A percentile compares a stretch with the other conserved stretches of the same genome.
Conservation (phyloP, 2,888 invertebrate species). For the Tipula vernalis region DNA sequence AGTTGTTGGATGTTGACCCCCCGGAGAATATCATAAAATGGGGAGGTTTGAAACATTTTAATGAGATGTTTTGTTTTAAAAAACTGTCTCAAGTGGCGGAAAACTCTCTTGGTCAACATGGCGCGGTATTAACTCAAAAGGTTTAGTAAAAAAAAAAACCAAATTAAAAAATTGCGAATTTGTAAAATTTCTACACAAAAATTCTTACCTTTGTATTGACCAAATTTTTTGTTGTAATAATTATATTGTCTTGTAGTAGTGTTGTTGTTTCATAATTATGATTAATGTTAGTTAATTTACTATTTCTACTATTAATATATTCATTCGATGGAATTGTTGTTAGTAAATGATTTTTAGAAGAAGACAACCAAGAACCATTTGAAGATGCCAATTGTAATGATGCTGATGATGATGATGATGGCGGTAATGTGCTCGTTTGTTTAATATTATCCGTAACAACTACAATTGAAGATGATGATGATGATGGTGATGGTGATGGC, state of each 20-base stretch:
- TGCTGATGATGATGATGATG: background rate
- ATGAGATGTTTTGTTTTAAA: too few relatives aligned
- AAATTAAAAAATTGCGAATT: background rate
- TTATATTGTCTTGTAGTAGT: background rate
- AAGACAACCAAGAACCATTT: background rate
- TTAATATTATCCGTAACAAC: slow-evolving; percentile 13
- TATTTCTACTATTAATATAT: background rate
- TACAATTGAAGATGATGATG: slow-evolving; percentile 9
- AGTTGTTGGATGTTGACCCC: background rate
- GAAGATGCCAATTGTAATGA: background rate
- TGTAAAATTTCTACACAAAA: background rate
- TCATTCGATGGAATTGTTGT: background rate
- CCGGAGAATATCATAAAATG: too few relatives aligned
- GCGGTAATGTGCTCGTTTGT: background rate
- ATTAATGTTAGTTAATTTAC: background rate
- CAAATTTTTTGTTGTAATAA: background rate
- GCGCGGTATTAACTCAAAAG: background rate
- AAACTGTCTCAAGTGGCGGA: background rate
- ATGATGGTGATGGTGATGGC: slow-evolving; percentile 14
- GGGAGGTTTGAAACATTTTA: too few relatives aligned
- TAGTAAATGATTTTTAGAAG: slow-evolving; percentile 7
- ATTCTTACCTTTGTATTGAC: background rate
- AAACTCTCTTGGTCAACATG: background rate
- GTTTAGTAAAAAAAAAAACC: background rate
- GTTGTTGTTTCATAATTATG: background rate